phyloP scores from a whole-genome alignment of 2,888 invertebrate genomes.

The Hirtodrosophila trivittata region DNA sequence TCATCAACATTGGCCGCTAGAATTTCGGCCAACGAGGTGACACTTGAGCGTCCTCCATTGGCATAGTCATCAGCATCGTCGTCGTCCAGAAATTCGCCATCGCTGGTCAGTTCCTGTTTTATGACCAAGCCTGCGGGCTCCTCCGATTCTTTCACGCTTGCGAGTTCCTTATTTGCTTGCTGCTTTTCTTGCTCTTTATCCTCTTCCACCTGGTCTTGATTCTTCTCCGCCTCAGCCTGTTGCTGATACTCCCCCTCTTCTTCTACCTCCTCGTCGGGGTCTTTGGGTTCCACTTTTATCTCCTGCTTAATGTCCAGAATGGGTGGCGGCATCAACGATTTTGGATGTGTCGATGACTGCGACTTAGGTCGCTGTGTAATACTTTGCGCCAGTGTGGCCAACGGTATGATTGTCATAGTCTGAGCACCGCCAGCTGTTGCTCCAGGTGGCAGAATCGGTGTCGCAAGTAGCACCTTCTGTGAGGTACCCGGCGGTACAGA shows the following conservation, averaged over 20 bases:
- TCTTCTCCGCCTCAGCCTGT: conserved; percentile 1
- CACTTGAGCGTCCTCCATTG: conserved; percentile 66
- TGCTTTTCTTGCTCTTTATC: neutral
- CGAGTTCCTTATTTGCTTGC: neutral
- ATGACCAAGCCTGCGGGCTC: conserved; percentile 29
- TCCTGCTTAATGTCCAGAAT: conserved; percentile 78
- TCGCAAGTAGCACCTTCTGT: conserved; percentile 79
- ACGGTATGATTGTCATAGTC: conserved; percentile 81
- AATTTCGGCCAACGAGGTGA: conserved; percentile 64
- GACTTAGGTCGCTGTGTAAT: conserved; percentile 52
- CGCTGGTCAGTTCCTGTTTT: conserved; percentile 55
- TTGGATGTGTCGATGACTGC: conserved; percentile 19
- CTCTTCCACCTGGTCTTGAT: conserved; percentile 14
- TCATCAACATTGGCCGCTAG: conserved; percentile 65
- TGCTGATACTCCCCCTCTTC: conserved; percentile 8
- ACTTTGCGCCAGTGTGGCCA: conserved; percentile 71
- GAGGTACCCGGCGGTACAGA: conserved; percentile 60
- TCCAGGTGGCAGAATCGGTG: conserved; percentile 70
- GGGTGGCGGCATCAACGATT: conserved; percentile 65
- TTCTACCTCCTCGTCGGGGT: conserved; percentile 37
- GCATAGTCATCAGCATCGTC: conserved; percentile 54
- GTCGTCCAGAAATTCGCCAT: conserved; percentile 31
- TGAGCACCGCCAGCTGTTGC: conserved; percentile 55
- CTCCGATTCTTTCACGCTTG: neutral
- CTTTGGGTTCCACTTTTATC: conserved; percentile 75